Evolutionary conservation across 2,888 invertebrate species (phyloP), one percentile per base, ranked within the genome.

Genomic region (Pecten maximus): DNA sequence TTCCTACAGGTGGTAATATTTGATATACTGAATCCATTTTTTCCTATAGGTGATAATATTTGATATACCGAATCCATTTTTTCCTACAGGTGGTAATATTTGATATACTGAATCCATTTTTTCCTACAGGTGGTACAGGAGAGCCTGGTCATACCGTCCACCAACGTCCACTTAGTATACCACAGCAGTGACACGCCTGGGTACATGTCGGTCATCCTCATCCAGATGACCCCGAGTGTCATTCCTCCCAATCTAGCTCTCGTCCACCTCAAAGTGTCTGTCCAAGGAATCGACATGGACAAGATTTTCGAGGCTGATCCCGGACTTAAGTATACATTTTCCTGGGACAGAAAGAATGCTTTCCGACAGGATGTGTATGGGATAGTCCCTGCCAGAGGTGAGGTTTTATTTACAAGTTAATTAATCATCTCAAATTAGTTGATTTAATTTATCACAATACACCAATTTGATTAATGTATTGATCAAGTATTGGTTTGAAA

Each of bases 351-450:
- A 97, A 97, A 99, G 92, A 99, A 99, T 97, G 99, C 99, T 87
- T 99, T 99, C 97, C 98, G 98, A 96, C 99, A 99, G 97, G 99
- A 99, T 97, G 99, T 99, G 12, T 99, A 99, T 95, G 99, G 99
- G 19, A 98, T 99, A 0, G 99, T 99, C 0, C 98, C 98, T 0
- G 99, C 99, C 0, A 97, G 98, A 96, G 99, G 99, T 48, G 98
- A 98, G 94, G 89, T 16, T 54, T 19, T 16, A 10, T 28, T 74
- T 74, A 35, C 35, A 28, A 74, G 4, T 74, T 28, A 28, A 74
- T 60, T 74, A 10, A 35, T 74, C 10, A 35, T 35, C 35, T 35
- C 74, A 35, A 35, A 35, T 74, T 74, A 74, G n/a, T 6, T 19
- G 54, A 19, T 54, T n/a, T 8, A 50, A 8, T 54, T 23, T n/a